Evolutionary conservation across 2,113 vertebrate species (phyloP).

Genomic region (Platichthys stellatus): DNA sequence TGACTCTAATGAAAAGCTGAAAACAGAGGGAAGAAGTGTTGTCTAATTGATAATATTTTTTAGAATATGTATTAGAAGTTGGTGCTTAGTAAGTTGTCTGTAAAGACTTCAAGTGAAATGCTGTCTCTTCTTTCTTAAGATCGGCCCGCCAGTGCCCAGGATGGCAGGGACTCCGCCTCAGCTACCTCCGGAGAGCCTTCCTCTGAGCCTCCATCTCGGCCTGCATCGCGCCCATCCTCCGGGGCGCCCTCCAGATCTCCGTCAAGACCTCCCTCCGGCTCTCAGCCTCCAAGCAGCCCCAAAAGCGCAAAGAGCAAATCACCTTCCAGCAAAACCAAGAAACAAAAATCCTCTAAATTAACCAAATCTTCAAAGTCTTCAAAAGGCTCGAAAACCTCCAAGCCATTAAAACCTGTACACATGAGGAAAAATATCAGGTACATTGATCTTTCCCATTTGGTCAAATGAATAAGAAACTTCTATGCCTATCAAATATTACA

Average conservation of each 20-base stretch:
- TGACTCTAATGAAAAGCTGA: not conserved
- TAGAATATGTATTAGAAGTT: not conserved
- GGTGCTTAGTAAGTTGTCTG: not conserved
- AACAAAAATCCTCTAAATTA: slow-evolving; percentile 81
- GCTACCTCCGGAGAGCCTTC: slow-evolving; percentile 89
- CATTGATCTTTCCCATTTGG: not conserved
- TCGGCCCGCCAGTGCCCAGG: slow-evolving; percentile 83
- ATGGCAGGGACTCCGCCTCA: slow-evolving; percentile 83
- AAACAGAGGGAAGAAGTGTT: not conserved
- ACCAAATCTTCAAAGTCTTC: slow-evolving; percentile 73
- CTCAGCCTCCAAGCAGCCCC: slow-evolving; percentile 82
- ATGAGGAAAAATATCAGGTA: slow-evolving; percentile 99
- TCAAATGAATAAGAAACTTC: not conserved
- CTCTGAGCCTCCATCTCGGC: slow-evolving; percentile 68
- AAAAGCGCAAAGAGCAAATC: slow-evolving; percentile 85
- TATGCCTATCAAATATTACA: not conserved
- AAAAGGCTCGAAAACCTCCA: slow-evolving; percentile 82
- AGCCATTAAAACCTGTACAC: slow-evolving; percentile 91
- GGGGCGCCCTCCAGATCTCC: slow-evolving; percentile 85
- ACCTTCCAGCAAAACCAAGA: slow-evolving; percentile 86
- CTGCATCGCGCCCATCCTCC: slow-evolving; percentile 81
- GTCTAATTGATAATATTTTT: not conserved
- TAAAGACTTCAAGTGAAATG: not conserved
- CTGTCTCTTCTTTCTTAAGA: slow-evolving; percentile 77
- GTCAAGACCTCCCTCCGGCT: slow-evolving; percentile 83